Percentiles rank a stretch among this genome's conserved stretches.
Evolutionary conservation across 2,888 invertebrate genomes (phyloP).

Genomic region (Yponomeuta evonymella): DNA sequence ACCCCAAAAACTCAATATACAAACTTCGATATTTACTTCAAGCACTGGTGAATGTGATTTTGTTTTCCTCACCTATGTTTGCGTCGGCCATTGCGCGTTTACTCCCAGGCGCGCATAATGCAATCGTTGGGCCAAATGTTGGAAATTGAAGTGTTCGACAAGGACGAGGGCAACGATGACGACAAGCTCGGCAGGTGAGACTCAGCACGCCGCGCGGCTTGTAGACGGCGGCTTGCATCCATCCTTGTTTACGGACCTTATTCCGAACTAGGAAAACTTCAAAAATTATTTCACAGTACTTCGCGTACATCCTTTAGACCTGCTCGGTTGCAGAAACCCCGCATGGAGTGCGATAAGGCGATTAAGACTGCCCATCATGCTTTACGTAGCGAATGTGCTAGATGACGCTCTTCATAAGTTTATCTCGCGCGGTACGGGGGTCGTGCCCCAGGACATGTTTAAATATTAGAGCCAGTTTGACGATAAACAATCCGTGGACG

Average conservation of each 20-base stretch:
- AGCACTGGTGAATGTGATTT: slow-evolving; percentile 52
- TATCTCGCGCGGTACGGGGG: no score
- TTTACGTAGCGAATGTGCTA: no score
- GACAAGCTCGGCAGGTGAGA: slow-evolving; percentile 92
- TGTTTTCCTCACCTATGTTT: slow-evolving; percentile 71
- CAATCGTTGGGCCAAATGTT: slow-evolving; percentile 83
- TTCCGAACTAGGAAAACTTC: background rate
- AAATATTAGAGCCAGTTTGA: no score
- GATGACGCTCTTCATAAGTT: no score
- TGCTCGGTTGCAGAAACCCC: no score
- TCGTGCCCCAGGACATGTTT: no score
- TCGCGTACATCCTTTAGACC: no score
- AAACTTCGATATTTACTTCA: background rate
- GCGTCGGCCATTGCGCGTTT: slow-evolving; percentile 59
- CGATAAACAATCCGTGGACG: no score
- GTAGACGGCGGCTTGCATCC: slow-evolving; percentile 10
- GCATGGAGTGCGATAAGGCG: no score
- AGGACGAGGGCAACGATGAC: slow-evolving; percentile 90
- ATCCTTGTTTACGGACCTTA: background rate
- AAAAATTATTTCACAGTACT: background rate
- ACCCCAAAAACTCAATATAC: no score
- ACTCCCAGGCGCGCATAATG: slow-evolving; percentile 73
- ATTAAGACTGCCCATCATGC: no score
- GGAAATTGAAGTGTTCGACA: slow-evolving; percentile 88
- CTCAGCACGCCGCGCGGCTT: slow-evolving; percentile 26